Evolutionary conservation across 2,888 invertebrate species (phyloP), one percentile per base, ranked within the genome.

Genomic region (Cepaea hortensis): DNA sequence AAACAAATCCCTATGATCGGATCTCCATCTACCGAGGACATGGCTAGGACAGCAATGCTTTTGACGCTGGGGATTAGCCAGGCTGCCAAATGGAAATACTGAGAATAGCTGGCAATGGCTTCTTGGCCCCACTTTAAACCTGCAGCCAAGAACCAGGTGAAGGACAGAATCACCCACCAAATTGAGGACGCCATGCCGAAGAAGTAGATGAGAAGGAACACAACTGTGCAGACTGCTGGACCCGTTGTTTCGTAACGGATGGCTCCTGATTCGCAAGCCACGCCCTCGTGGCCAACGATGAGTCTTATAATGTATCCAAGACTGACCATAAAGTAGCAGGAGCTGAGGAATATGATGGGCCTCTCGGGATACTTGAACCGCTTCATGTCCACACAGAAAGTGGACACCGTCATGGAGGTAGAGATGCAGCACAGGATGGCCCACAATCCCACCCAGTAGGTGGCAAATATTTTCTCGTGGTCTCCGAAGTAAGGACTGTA

Each of bases 91-190:
- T 99, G 99, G 95, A 99, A 99, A 95, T 98, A 98, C 94, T 97
- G 97, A 1, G 98, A 97, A 95, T 99, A 97, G 20, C 97, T 96
- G 3, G 97, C 96, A 92, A 99, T 99, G 20, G 99, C 99, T 95
- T 99, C 99, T 95, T 98, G 98, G 90, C 99, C 98, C 99, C 99
- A 99, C 95, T 99, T 99, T 68, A 99, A 96, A 0, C 98, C 99
- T 2, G 99, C 99, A 0, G 99, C 98, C 90, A 99, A 96, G 95
- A 99, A 99, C 99, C 99, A 99, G 80, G 99, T 98, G 95, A 99
- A 97, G 83, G 98, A 97, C 23, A 99, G 95, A 88, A 99, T 96
- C 82, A 99, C 98, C 96, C 96, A 96, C 99, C 99, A 99, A 86
- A 99, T 97, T 50, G 98, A 98, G 0, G 98, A 98, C 0, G 99